These are phyloP conservation scores for Nycteola revayana DNA, from an alignment of 2,888 invertebrate species.

Conservation along the genomic window DNA sequence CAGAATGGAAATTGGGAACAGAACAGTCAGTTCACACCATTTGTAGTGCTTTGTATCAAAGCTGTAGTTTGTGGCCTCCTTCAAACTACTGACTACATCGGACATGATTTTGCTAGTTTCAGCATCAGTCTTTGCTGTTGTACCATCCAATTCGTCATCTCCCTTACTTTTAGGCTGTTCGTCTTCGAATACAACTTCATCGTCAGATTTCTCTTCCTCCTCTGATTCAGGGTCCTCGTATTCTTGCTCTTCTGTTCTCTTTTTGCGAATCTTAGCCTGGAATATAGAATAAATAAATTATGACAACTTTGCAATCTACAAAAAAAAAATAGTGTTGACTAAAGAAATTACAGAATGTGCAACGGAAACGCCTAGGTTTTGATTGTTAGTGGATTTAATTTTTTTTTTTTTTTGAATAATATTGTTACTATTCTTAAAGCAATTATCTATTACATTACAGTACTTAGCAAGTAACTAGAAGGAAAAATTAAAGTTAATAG, in stretches of 20 bases:
- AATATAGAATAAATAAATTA: too few relatives aligned
- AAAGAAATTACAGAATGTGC: too few relatives aligned
- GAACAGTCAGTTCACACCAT: constrained; percentile 93
- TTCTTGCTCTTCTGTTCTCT: constrained; percentile 83
- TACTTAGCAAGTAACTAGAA: too few relatives aligned
- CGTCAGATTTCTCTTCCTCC: constrained; percentile 80
- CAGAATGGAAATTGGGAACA: constrained; percentile 78
- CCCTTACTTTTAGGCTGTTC: constrained; percentile 47
- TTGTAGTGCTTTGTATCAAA: constrained; percentile 88
- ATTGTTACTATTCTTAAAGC: too few relatives aligned
- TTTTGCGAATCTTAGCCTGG: constrained; percentile 78
- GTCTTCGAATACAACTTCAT: constrained; percentile 59
- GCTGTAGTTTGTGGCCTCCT: constrained; percentile 83
- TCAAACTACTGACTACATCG: constrained; percentile 62
- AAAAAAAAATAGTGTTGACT: too few relatives aligned
- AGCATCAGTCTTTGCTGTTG: constrained; percentile 36
- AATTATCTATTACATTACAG: too few relatives aligned
- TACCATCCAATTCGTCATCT: constrained; percentile 45
- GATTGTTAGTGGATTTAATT: too few relatives aligned
- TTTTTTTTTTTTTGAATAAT: too few relatives aligned
- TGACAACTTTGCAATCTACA: too few relatives aligned
- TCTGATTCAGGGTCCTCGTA: constrained; percentile 85
- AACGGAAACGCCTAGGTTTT: too few relatives aligned
- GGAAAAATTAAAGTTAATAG: constrained; percentile 1
- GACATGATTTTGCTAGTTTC: constrained; percentile 57